Evolutionary conservation across 2,113 vertebrate species (phyloP).

Genomic region (Cyphomyrus discorhynchus): DNA sequence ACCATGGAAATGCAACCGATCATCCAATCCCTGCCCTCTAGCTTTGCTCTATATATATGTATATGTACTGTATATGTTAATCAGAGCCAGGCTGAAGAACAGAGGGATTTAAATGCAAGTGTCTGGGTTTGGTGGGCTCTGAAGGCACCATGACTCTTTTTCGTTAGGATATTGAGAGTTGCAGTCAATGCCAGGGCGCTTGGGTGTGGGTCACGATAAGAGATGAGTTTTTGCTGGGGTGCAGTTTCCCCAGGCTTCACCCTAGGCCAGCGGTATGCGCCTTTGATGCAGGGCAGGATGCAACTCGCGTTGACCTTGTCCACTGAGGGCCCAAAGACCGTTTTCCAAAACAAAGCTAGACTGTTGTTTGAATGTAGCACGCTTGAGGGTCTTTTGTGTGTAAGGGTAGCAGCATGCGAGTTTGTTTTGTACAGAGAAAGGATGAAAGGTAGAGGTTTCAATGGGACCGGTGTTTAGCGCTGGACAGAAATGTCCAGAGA

Average conservation of each 20-base stretch:
- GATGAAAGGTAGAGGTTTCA: not conserved
- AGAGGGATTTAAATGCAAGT: slow-evolving; percentile 1
- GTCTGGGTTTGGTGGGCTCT: not conserved
- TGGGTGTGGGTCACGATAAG: not conserved
- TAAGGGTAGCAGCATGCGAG: not conserved
- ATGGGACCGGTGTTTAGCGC: not conserved
- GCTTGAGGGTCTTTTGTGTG: not conserved
- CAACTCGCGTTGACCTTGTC: not conserved
- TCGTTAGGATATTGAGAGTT: not conserved
- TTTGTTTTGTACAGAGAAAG: not conserved
- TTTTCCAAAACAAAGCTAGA: not conserved
- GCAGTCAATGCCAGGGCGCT: not conserved
- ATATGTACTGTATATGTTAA: not conserved
- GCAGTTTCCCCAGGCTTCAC: not conserved
- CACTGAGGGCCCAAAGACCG: not conserved
- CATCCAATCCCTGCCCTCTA: not conserved
- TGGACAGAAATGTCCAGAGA: not conserved
- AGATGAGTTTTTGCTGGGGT: not conserved
- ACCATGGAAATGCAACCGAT: not conserved
- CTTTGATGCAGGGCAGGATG: not conserved
- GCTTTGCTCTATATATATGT: not conserved
- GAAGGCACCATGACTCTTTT: not conserved
- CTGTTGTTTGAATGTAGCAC: not conserved
- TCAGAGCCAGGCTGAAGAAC: not conserved
- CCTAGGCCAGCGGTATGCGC: no score